Percentiles rank a stretch among this genome's conserved stretches.
Evolutionary conservation across 2,888 invertebrate genomes (phyloP).

Genomic region (Drosophila cognata): DNA sequence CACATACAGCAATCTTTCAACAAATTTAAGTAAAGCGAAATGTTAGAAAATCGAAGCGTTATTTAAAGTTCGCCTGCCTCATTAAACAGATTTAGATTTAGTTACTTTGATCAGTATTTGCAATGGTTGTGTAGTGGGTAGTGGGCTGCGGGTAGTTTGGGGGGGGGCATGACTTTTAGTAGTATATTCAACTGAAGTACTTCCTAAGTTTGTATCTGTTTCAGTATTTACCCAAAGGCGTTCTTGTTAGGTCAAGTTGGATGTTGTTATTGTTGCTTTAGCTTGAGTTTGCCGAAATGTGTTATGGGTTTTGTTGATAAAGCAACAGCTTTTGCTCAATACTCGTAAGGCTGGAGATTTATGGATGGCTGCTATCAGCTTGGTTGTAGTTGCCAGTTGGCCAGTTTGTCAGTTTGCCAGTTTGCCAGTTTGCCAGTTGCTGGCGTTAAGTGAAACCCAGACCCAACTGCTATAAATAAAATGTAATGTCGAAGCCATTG

Average conservation of each 20-base stretch:
- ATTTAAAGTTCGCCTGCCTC: background rate
- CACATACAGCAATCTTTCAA: background rate
- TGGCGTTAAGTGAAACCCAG: constrained; percentile 43
- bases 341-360: constrained; percentile 64
- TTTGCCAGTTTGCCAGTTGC: constrained; percentile 8
- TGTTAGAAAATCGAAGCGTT: background rate
- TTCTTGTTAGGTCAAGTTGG: constrained; percentile 1
- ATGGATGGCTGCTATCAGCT: constrained; percentile 60
- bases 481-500: constrained; percentile 38
- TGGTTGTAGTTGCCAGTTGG: constrained; percentile 41
- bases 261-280: background rate
- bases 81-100: background rate
- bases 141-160: background rate
- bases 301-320: constrained; percentile 64
- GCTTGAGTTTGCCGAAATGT: constrained; percentile 32
- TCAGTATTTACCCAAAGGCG: constrained; percentile 15
- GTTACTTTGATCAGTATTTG: background rate
- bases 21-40: background rate
- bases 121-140: background rate
- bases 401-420: constrained; percentile 25
- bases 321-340: constrained; percentile 64
- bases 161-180: background rate
- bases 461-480: constrained; percentile 64
- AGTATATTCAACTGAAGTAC: constrained; percentile 5
- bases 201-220: constrained; percentile 5